phyloP scores from a whole-genome alignment of 2,113 vertebrate genomes.

The Heptranchias perlo region DNA sequence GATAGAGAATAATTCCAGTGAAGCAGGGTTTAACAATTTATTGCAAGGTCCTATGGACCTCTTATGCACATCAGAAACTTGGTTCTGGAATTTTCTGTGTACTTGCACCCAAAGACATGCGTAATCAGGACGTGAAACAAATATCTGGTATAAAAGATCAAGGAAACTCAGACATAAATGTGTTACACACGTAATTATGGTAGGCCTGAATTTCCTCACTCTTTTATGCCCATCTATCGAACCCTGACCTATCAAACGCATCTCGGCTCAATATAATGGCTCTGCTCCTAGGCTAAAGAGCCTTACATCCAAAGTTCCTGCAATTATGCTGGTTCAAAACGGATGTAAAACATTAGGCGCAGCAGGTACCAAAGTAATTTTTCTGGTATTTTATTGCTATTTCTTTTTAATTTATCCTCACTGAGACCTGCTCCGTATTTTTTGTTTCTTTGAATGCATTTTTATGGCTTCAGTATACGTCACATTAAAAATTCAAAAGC shows the following conservation, averaged over 20 bases:
- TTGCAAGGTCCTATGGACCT: neutral
- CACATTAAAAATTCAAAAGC: no score
- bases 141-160: neutral
- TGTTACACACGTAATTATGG: neutral
- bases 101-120: neutral
- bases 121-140: neutral
- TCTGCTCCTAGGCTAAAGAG: neutral
- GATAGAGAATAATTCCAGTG: neutral
- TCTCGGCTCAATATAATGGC: neutral
- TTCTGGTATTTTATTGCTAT: neutral
- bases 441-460: neutral
- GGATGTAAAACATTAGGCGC: neutral
- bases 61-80: no score
- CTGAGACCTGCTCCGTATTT: neutral
- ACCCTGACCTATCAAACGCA: neutral
- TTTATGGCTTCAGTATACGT: no score
- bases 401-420: neutral
- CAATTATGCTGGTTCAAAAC: neutral
- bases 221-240: neutral
- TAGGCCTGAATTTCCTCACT: neutral
- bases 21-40: neutral
- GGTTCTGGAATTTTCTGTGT: neutral
- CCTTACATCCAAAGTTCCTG: neutral
- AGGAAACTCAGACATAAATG: neutral
- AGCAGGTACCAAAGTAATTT: neutral